Base-by-base conservation (phyloP, 2,888 invertebrate genomes). In the Chloroclysta siterata region DNA sequence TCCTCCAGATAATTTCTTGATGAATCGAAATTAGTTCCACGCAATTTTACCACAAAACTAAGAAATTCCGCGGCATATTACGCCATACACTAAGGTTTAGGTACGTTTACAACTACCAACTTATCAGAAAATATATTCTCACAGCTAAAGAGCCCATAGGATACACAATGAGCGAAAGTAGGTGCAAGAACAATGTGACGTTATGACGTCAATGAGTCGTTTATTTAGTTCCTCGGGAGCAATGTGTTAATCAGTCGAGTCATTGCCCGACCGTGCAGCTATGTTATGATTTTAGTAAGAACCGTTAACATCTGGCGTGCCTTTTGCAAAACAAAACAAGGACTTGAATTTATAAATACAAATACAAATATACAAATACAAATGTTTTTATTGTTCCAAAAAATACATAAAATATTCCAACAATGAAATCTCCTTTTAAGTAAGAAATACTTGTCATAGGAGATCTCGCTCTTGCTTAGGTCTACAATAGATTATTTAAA, bases 201-300 rank as follows among this genome's bases (percentile, higher is more conserved):
- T 61, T 59, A 60, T 72, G 71, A 72, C 72, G 72, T 70, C 72
- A 68, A 67, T 63, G 50, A 7, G 39, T 52, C 46, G 62, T 53
- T 57, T 55, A 65, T 65, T 65, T 65, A 57, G 65, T 50, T 63
- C 62, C 52, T 47, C 52, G 60, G 57, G 50, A 44, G 60, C 64
- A 64, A 65, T 50, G 61, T 61, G 61, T 54, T 61, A 28, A 57
- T 56, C 52, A 22, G 1, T 0, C 36, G 46, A 61, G 65, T 65
- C 65, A 61, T 61, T 58, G 58, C 39, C 54, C 65, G 42, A 46
- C 39, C 15, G 46, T 13, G 14, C 39, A 28, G 14, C 29, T 50
- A 50, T 50, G 28, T 56, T 60, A 44, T 64, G 51, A 13, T 51
- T 51, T 44, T 41, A 48, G 33, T 7, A 22, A 22, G 22, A 3